Conservation (phyloP, 1,140 invertebrate species). For the Goniozus legneri region DNA sequence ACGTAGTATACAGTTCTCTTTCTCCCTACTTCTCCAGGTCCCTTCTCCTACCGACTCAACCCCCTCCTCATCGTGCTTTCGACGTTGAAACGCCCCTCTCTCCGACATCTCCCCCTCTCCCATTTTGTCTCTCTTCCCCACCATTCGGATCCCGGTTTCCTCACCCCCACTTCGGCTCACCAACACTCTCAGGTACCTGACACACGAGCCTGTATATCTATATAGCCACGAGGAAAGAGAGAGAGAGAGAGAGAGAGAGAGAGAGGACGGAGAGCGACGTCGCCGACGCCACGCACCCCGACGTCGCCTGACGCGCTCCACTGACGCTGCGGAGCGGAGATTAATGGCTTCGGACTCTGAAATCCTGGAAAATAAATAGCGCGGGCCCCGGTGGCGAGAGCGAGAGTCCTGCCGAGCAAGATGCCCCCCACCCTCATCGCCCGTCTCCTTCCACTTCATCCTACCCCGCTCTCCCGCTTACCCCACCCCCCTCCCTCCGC, state of each 20-base stretch:
- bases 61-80: slow-evolving; percentile 8
- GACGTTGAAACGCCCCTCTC: too few relatives aligned
- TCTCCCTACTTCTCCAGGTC: slow-evolving; percentile 16
- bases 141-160: background rate
- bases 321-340: slow-evolving; percentile 47
- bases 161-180: too few relatives aligned
- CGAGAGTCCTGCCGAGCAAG: slow-evolving; percentile 33
- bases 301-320: slow-evolving; percentile 51
- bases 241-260: too few relatives aligned
- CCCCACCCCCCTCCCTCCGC: background rate
- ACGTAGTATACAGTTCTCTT: too few relatives aligned
- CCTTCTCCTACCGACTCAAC: slow-evolving; percentile 19
- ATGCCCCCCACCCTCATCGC: slow-evolving; percentile 15
- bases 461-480: slow-evolving; percentile 1
- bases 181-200: background rate
- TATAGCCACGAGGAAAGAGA: too few relatives aligned
- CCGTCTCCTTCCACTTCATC: slow-evolving; percentile 6
- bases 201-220: background rate
- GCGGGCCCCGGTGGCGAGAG: slow-evolving; percentile 38
- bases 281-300: slow-evolving; percentile 45
- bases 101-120: background rate
- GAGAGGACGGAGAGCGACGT: slow-evolving; percentile 38
- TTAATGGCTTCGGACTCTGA: slow-evolving; percentile 53
- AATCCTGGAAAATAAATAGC: slow-evolving; percentile 56
- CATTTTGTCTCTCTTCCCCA: slow-evolving; percentile 6